Conservation (phyloP, 2,113 vertebrate species). For the Callocephalon fimbriatum region DNA sequence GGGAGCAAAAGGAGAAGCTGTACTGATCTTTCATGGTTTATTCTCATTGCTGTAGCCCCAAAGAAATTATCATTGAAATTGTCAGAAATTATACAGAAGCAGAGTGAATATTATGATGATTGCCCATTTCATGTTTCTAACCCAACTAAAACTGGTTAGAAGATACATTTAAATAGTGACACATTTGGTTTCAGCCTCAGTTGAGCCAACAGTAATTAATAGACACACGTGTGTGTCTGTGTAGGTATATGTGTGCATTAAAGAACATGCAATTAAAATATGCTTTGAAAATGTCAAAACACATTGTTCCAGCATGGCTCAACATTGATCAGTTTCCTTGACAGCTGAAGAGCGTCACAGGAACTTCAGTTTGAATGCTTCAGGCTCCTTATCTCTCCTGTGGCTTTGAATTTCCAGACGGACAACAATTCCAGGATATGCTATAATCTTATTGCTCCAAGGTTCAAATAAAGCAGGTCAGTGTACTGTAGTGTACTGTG, state of each 20-base stretch:
- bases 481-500: neutral
- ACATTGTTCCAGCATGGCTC: neutral
- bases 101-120: neutral
- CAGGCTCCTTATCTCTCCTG: neutral
- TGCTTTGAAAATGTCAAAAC: constrained; percentile 37
- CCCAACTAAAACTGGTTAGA: neutral
- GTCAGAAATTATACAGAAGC: neutral
- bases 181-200: neutral
- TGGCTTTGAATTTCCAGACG: constrained; percentile 29
- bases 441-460: neutral
- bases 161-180: neutral
- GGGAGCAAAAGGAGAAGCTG: neutral
- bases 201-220: neutral
- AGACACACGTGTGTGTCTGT: neutral
- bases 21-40: neutral
- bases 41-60: neutral
- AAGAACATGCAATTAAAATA: constrained; percentile 6
- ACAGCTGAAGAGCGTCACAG: neutral
- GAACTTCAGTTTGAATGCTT: constrained; percentile 3
- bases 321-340: neutral
- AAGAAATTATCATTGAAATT: neutral
- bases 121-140: neutral
- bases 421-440: constrained; percentile 10
- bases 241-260: neutral
- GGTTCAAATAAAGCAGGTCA: neutral